These are phyloP conservation scores for Lepetodrilus schrolli DNA, from an alignment of 2,888 invertebrate species.

Conservation along the genomic window DNA sequence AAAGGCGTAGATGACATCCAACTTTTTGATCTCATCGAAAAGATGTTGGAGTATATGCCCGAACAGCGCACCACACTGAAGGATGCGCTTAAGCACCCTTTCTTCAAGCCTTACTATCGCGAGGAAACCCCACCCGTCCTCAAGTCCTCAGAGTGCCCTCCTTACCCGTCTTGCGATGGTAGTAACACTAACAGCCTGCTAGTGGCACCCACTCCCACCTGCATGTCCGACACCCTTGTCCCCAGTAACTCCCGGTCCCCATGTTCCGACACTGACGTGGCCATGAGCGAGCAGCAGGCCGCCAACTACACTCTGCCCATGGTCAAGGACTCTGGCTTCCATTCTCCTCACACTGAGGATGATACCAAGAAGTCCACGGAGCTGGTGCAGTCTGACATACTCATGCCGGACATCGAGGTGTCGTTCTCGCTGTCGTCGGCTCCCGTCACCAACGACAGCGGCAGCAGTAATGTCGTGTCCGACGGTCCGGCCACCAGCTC, in stretches of 20 bases:
- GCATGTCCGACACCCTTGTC: neutral
- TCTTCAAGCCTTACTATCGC: slow-evolving; percentile 80
- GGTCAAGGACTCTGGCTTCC: slow-evolving; percentile 13
- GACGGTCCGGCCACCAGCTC: neutral
- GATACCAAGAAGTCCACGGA: neutral
- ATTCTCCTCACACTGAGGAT: neutral
- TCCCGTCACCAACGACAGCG: neutral
- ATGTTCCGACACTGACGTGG: neutral
- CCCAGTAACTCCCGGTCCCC: neutral
- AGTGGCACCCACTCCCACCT: neutral
- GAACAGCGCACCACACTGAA: slow-evolving; percentile 88
- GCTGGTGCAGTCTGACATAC: neutral
- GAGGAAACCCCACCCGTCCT: slow-evolving; percentile 12
- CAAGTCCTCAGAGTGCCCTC: neutral
- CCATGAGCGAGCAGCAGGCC: neutral
- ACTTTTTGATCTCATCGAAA: slow-evolving; percentile 93
- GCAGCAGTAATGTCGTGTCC: neutral
- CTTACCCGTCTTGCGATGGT: slow-evolving; percentile 25
- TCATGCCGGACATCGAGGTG: slow-evolving; percentile 15
- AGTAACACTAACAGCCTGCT: slow-evolving; percentile 23
- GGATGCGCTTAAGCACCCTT: slow-evolving; percentile 92
- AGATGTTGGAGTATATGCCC: slow-evolving; percentile 98
- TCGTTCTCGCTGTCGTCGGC: neutral
- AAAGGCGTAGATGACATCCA: slow-evolving; percentile 93
- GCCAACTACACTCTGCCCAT: neutral